phyloP scores from a whole-genome alignment of 35 echinoderm and acorn worm species.

The Stichopus chloronotus region DNA sequence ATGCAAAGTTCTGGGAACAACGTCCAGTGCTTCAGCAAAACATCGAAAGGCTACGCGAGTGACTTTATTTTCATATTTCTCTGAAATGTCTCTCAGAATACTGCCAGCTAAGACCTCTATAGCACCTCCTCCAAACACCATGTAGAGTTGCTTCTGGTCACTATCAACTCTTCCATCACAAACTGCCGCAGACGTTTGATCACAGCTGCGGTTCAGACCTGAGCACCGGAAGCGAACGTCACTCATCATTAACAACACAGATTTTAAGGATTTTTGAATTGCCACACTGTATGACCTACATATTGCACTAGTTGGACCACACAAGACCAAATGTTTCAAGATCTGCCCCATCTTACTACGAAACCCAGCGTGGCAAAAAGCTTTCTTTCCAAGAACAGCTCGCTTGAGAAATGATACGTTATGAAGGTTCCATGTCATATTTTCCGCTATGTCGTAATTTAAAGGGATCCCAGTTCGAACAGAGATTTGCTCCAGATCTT shows the following conservation, averaged over 20 bases:
- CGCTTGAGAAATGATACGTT: background rate
- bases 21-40: slow-evolving; percentile 37
- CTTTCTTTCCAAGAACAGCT: slow-evolving; percentile 9
- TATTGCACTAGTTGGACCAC: background rate
- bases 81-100: background rate
- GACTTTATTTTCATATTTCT: background rate
- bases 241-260: background rate
- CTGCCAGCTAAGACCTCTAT: background rate
- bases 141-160: background rate
- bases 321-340: slow-evolving; percentile 37
- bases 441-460: background rate
- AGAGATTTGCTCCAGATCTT: slow-evolving; percentile 1
- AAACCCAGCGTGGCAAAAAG: background rate
- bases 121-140: slow-evolving; percentile 8
- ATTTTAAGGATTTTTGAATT: slow-evolving; percentile 6
- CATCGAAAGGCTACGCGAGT: background rate
- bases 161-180: background rate
- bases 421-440: background rate
- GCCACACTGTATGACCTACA: slow-evolving; percentile 21
- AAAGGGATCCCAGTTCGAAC: slow-evolving; percentile 16
- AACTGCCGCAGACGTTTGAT: background rate
- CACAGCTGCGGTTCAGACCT: background rate
- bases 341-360: background rate
- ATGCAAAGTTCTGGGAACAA: slow-evolving; percentile 31
- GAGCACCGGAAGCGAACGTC: background rate